A percentile compares a stretch with the other conserved stretches of the same genome.
These are phyloP conservation scores for Crepidodera aurea DNA, from an alignment of 2,888 invertebrate genomes.

Conservation along the genomic window DNA sequence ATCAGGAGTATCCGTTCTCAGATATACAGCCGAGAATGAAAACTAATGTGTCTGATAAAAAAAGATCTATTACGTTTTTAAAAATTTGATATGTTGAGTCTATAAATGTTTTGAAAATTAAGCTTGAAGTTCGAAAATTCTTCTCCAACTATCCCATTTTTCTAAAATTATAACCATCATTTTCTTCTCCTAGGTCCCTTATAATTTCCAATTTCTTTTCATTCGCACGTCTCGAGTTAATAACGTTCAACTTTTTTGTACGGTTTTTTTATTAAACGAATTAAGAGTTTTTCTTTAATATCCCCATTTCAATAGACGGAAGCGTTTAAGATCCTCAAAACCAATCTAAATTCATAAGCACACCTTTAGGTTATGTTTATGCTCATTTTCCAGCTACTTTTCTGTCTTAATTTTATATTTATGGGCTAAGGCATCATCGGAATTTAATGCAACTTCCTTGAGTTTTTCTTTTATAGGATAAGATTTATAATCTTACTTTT, in stretches of 20 bases:
- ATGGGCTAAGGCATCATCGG: not conserved
- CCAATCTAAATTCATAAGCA: slow-evolving; percentile 61
- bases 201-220: slow-evolving; percentile 62
- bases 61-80: no score
- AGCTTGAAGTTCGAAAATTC: no score
- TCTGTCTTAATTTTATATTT: slow-evolving; percentile 4
- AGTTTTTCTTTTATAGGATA: not conserved
- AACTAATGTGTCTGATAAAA: slow-evolving; percentile 10
- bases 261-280: slow-evolving; percentile 57
- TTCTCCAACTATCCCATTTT: no score
- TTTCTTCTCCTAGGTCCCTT: slow-evolving; percentile 17
- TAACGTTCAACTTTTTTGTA: slow-evolving; percentile 48
- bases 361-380: slow-evolving; percentile 52
- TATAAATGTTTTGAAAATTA: no score
- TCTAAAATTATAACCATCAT: not conserved
- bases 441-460: not conserved
- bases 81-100: no score
- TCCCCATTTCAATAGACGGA: slow-evolving; percentile 49
- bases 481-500: no score
- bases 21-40: slow-evolving; percentile 4
- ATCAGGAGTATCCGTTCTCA: slow-evolving; percentile 11
- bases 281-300: slow-evolving; percentile 55
- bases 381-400: not conserved
- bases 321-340: slow-evolving; percentile 37
- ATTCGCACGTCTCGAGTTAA: slow-evolving; percentile 55